Evolutionary conservation across 2,888 invertebrate genomes (phyloP), one percentile per base, ranked within the genome.

Genomic region (Pharmacophagus antenor): DNA sequence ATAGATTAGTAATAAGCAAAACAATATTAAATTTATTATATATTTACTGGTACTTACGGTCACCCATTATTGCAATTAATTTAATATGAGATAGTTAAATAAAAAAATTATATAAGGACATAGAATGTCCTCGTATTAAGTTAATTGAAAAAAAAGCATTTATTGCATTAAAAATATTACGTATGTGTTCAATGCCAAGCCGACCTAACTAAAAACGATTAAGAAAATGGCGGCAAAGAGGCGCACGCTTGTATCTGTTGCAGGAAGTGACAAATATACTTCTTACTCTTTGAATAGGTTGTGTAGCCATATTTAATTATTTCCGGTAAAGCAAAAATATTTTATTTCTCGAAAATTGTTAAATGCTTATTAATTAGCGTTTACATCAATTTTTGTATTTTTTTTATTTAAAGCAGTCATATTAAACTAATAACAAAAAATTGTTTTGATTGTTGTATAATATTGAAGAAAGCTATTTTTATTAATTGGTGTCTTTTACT

Each of bases 41-140:
- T 53, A 46, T 41, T 37, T 21, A 49, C 8, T 21, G 57, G 52
- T 60, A 79, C 80, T 77, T 69, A 80, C 80, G 80, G 68, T 80
- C 80, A 18, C 75, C 80, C 80, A 71, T 71, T 58, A 49, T 64
- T 61, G 8, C 23, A 15, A 48, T 46, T n/a, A 15, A 31, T 37
- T 47, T 27, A 18, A 52, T 20, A 22, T 48, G 37, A 2, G 6
- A 15, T 7, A 10, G 20, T 12, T n/a, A 18, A 41, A 37, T 49
- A 27, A 2, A 12, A 21, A 21, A 8, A 7, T 48, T 8, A 15
- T 15, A 15, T 1, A 47, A 20, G 12, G 8, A 56, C 8, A 37
- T 12, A 37, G 22, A 17, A 15, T 7, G 17, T 17, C 22, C 27
- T 37, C 56, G 5, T 41, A 18, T 22, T 31, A 22, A 18, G 23